Evolutionary conservation across 2,797 vertebrate species (phyloP).

Genomic region (Acrossocheilus fasciatus): DNA sequence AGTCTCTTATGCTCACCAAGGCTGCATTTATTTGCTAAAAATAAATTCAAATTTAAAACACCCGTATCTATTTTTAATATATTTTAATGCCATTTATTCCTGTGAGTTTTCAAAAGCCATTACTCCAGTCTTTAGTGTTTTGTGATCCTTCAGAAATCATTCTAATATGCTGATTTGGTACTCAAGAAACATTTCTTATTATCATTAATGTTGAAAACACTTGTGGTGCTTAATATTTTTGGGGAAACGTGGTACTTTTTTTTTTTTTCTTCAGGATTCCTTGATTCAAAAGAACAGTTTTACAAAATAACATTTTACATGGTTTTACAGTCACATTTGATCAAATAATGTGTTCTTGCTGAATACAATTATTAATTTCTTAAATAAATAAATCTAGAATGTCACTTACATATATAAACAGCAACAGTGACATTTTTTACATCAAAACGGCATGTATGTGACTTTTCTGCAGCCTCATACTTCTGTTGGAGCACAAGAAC

Average conservation of each 20-base stretch:
- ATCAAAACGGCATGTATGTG: neutral
- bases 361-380: neutral
- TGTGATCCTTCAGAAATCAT: neutral
- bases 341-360: neutral
- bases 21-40: neutral
- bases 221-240: neutral
- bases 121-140: neutral
- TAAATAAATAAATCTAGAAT: neutral
- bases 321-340: neutral
- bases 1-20: neutral
- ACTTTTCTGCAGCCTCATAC: constrained; percentile 8
- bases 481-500: neutral
- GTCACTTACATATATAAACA: neutral
- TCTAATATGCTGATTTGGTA: neutral
- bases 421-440: neutral
- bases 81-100: neutral
- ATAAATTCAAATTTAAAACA: neutral
- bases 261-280: neutral
- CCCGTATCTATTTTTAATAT: neutral
- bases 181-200: neutral
- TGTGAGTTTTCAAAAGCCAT: neutral
- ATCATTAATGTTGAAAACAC: neutral
- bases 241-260: neutral
- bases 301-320: neutral
- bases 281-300: neutral